A percentile compares a stretch with the other conserved stretches of the same genome.
Evolutionary conservation across 2,113 vertebrate genomes (phyloP).

Genomic region (Tursiops truncatus): DNA sequence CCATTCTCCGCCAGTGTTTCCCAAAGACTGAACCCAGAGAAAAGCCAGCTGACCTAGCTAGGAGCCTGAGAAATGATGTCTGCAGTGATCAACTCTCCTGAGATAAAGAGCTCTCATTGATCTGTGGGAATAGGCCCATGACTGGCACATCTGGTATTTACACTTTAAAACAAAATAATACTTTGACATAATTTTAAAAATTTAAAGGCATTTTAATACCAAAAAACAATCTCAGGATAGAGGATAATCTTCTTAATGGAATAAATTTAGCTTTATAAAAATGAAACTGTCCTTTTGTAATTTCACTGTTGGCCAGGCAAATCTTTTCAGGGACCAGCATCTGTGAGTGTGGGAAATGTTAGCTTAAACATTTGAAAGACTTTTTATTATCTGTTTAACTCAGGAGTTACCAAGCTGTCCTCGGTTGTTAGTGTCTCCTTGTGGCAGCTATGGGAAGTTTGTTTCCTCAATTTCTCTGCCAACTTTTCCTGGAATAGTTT

Average conservation of each 20-base stretch:
- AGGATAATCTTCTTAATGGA: not conserved
- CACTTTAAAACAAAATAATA: conserved; percentile 27
- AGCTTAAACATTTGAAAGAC: not conserved
- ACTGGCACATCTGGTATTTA: not conserved
- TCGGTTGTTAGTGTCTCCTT: not conserved
- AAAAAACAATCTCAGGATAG: not conserved
- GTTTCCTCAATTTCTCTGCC: not conserved
- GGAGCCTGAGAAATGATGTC: not conserved
- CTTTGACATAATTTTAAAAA: not conserved
- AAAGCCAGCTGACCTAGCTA: not conserved
- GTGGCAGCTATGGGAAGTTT: not conserved
- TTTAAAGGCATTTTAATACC: not conserved
- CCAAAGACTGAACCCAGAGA: not conserved
- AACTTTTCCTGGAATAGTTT: not conserved
- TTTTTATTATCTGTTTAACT: not conserved
- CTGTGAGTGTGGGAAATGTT: not conserved
- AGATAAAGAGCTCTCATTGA: not conserved
- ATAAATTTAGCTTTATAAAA: conserved; percentile 24
- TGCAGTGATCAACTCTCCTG: not conserved
- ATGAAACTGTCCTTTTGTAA: not conserved
- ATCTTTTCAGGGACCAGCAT: not conserved
- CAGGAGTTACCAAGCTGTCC: conserved; percentile 24
- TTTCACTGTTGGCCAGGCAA: not conserved
- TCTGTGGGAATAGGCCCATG: not conserved
- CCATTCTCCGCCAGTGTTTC: not conserved